These are phyloP conservation scores for Nebria brevicollis DNA, from an alignment of 2,888 invertebrate species.

Conservation along the genomic window DNA sequence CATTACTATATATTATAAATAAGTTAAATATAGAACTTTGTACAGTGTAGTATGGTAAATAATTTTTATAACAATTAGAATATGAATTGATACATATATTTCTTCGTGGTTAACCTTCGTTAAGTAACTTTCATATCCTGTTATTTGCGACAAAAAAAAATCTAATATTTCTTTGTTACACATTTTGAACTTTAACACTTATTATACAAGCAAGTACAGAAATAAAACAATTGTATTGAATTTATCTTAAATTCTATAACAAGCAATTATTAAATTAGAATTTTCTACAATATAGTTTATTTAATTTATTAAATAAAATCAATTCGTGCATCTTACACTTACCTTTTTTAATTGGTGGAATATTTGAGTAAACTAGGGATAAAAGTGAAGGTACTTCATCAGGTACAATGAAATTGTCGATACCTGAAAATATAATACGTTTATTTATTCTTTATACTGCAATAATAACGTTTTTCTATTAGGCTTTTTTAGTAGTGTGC, in stretches of 20 bases:
- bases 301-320: no score
- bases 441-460: no score
- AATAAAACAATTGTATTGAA: no score
- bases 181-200: constrained; percentile 14
- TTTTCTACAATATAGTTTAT: no score
- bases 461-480: no score
- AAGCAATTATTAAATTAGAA: no score
- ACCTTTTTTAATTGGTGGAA: constrained; percentile 88
- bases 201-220: background rate
- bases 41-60: no score
- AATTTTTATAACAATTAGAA: no score
- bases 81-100: background rate
- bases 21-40: no score
- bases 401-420: constrained; percentile 75
- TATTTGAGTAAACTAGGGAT: constrained; percentile 84
- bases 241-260: no score
- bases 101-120: constrained; percentile 5
- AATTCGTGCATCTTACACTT: constrained; percentile 51
- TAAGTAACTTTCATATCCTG: constrained; percentile 8
- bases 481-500: no score
- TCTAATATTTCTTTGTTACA: background rate
- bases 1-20: no score
- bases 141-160: background rate
- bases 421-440: constrained; percentile 62
- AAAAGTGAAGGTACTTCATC: constrained; percentile 83